Evolutionary conservation across 30 jellyfish, hydroid and myxozoan genomes (phyloP).

Genomic region (Cassiopea andromeda): DNA sequence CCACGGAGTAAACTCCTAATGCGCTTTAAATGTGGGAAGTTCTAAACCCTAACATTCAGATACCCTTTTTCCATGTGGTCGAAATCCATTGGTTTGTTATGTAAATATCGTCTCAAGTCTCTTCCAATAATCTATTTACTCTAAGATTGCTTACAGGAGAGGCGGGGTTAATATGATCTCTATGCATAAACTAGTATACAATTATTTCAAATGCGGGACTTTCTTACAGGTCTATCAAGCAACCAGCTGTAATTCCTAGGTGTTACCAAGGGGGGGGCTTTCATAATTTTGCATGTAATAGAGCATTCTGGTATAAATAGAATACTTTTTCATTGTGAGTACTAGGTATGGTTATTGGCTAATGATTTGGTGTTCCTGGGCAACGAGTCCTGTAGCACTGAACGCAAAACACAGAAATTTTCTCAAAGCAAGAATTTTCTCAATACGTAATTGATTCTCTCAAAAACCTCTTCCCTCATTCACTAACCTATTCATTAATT

Average conservation of each 20-base stretch:
- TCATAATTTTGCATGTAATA: background rate
- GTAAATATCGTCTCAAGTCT: constrained; percentile 6
- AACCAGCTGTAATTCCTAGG: constrained; percentile 15
- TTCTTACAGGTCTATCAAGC: background rate
- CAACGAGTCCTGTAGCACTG: no score
- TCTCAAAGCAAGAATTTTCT: no score
- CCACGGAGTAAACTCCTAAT: background rate
- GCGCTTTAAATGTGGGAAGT: constrained; percentile 19
- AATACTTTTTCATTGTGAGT: background rate
- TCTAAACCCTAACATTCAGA: constrained; percentile 10
- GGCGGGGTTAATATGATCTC: constrained; percentile 49
- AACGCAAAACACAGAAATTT: no score
- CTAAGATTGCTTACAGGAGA: constrained; percentile 17
- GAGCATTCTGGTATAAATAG: no score
- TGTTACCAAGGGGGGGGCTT: background rate
- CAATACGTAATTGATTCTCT: background rate
- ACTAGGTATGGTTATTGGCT: no score
- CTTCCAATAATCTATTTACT: background rate
- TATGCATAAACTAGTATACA: constrained; percentile 31
- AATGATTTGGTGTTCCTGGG: no score
- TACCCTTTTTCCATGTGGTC: constrained; percentile 39
- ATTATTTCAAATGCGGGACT: background rate
- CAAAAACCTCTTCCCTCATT: background rate
- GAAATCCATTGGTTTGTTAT: constrained; percentile 13
- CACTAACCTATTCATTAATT: background rate